Evolutionary conservation across 1,140 invertebrate genomes (phyloP).

Genomic region (Marisa cornuarietis): DNA sequence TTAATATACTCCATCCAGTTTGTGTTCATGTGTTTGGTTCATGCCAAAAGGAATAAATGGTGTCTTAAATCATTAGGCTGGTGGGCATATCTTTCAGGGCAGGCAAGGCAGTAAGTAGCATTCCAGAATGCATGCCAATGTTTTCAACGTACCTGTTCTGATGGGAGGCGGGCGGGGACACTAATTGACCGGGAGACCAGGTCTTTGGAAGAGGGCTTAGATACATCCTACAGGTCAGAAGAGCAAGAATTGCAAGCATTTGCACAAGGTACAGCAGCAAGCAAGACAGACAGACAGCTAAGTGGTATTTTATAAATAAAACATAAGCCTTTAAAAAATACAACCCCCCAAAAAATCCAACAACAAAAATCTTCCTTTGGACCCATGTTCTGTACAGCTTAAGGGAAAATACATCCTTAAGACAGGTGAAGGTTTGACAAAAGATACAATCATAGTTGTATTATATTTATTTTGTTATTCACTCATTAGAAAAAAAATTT

Average conservation of each 20-base stretch:
- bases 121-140: too few relatives aligned
- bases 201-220: slow-evolving; percentile 33
- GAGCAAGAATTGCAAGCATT: slow-evolving; percentile 17
- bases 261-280: background rate
- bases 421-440: too few relatives aligned
- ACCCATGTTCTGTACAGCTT: too few relatives aligned
- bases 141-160: slow-evolving; percentile 32
- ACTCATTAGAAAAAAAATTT: too few relatives aligned
- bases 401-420: too few relatives aligned
- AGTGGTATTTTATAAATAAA: too few relatives aligned
- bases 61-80: background rate
- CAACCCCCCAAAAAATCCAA: too few relatives aligned
- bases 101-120: background rate
- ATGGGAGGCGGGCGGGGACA: slow-evolving; percentile 33
- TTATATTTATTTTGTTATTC: too few relatives aligned
- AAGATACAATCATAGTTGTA: too few relatives aligned
- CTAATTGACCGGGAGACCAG: slow-evolving; percentile 44
- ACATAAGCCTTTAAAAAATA: too few relatives aligned
- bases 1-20: background rate
- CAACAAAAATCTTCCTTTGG: too few relatives aligned
- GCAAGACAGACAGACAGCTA: too few relatives aligned
- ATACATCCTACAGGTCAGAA: slow-evolving; percentile 19
- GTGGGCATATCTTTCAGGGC: background rate
- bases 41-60: background rate
- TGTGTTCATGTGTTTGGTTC: background rate